Conservation (phyloP, 2,797 vertebrate species). For the Ctenochaetus hawaiiensis region DNA sequence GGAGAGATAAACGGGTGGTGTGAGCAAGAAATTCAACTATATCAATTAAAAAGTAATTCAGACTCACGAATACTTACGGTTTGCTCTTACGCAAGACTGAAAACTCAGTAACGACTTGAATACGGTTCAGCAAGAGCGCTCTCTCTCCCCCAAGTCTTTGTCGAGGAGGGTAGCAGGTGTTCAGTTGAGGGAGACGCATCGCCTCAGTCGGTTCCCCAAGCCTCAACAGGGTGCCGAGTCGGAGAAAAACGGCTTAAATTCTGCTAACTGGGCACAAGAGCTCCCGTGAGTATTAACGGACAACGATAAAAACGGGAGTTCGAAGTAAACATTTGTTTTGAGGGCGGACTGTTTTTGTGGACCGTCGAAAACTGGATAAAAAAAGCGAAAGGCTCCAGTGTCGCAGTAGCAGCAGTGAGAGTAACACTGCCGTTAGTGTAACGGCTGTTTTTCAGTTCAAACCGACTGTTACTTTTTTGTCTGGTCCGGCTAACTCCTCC, state of each 20-base stretch:
- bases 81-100: not conserved
- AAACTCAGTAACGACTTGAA: not conserved
- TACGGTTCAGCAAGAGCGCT: not conserved
- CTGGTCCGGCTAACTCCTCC: not conserved
- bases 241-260: constrained; percentile 1
- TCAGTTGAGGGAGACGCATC: constrained; percentile 66
- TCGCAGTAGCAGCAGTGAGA: constrained; percentile 58
- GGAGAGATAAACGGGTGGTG: constrained; percentile 8
- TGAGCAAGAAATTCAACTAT: fast-evolving
- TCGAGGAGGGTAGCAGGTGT: constrained; percentile 77
- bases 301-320: not conserved
- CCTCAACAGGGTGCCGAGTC: constrained; percentile 50
- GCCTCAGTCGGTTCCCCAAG: constrained; percentile 53
- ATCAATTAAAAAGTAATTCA: not conserved
- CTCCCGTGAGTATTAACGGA: constrained; percentile 31
- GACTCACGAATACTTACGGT: not conserved
- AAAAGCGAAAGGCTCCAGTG: constrained; percentile 52
- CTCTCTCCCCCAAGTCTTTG: constrained; percentile 33
- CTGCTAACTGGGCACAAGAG: not conserved
- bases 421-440: constrained; percentile 35
- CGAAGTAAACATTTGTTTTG: not conserved
- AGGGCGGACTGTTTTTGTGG: constrained; percentile 20
- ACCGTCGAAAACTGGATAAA: constrained; percentile 32
- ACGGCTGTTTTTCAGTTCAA: constrained; percentile 21
- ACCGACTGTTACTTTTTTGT: constrained; percentile 36